phyloP scores from a whole-genome alignment of 2,113 vertebrate species.

The Pampusana beccarii region DNA sequence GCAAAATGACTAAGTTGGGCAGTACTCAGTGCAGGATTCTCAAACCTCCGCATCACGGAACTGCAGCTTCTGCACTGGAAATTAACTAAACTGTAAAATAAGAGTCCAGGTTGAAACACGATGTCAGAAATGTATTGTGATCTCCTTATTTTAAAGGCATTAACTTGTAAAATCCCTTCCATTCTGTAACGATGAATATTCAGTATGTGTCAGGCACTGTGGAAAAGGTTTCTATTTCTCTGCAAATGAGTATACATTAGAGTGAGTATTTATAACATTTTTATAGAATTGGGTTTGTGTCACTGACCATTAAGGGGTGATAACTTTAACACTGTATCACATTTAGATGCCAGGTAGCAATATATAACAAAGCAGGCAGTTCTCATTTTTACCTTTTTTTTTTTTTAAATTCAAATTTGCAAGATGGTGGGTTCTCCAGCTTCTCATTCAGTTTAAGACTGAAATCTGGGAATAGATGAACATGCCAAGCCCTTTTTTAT shows the following conservation, averaged over 20 bases:
- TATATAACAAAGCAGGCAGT: neutral
- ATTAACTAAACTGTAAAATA: neutral
- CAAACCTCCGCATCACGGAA: neutral
- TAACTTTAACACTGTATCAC: neutral
- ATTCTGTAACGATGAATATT: neutral
- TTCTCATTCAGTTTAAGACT: neutral
- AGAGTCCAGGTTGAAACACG: neutral
- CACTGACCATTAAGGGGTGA: neutral
- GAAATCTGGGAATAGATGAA: neutral
- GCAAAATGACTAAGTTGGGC: neutral
- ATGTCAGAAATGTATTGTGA: neutral
- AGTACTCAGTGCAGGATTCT: neutral
- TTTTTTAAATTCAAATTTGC: neutral
- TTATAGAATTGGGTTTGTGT: neutral
- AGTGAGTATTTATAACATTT: neutral
- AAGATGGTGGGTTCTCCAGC: neutral
- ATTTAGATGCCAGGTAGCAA: neutral
- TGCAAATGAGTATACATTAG: slow-evolving; percentile 9
- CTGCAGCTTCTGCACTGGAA: neutral
- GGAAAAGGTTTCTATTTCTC: neutral
- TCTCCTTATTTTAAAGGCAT: neutral
- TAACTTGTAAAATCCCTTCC: neutral
- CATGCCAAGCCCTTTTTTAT: neutral
- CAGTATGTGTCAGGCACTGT: neutral
- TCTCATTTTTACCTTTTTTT: neutral